These are phyloP conservation scores for Rhyacophila evoluta DNA, from an alignment of 2,888 invertebrate genomes.

Conservation along the genomic window DNA sequence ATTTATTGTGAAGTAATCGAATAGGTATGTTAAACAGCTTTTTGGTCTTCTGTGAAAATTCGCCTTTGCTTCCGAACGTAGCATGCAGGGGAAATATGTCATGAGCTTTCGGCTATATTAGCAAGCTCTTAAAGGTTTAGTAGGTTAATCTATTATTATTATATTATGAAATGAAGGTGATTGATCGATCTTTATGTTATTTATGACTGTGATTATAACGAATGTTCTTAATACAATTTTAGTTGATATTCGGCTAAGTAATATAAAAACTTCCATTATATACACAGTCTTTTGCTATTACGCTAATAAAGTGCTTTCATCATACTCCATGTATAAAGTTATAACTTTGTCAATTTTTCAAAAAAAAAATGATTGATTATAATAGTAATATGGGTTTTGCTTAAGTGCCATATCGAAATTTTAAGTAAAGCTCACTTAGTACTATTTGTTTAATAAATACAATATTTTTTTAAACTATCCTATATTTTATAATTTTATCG, in stretches of 20 bases:
- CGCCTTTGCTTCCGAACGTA: background rate
- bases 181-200: constrained; percentile 9
- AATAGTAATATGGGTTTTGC: background rate
- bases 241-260: background rate
- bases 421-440: too few species aligned
- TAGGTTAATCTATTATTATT: constrained; percentile 22
- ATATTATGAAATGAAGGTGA: constrained; percentile 18
- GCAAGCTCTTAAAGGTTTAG: background rate
- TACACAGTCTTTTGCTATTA: background rate
- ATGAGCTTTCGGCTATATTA: constrained; percentile 2
- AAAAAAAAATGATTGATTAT: background rate
- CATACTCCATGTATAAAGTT: background rate
- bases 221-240: constrained; percentile 7
- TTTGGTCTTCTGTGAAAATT: background rate
- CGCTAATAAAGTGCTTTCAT: background rate
- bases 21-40: background rate
- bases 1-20: too few species aligned
- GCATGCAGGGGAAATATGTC: constrained; percentile 6
- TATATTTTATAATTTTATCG: too few species aligned
- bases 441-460: too few species aligned
- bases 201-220: constrained; percentile 4
- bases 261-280: background rate
- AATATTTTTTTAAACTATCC: too few species aligned
- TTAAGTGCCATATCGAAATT: too few species aligned
- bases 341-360: too few species aligned